Evolutionary conservation across 2,888 invertebrate genomes (phyloP).

Genomic region (Drosophila bunnanda): DNA sequence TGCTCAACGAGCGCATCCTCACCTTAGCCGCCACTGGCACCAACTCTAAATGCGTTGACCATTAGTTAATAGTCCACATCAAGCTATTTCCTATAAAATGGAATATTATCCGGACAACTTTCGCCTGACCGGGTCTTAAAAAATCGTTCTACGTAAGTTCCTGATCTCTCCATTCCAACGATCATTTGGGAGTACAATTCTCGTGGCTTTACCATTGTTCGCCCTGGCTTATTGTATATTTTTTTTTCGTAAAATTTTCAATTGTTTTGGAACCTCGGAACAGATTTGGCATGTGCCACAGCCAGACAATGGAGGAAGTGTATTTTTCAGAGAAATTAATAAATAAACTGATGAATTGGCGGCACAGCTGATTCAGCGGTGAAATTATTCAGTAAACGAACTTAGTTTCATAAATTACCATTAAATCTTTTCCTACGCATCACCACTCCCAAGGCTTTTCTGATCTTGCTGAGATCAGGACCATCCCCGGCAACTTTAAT

Average conservation of each 20-base stretch:
- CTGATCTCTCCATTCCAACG: not conserved
- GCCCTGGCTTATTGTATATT: not conserved
- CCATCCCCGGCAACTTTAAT: slow-evolving; percentile 30
- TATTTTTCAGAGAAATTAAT: slow-evolving; percentile 31
- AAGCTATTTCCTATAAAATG: too few species aligned
- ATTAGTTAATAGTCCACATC: too few species aligned
- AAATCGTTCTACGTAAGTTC: not conserved
- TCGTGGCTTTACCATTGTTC: not conserved
- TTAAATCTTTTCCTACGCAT: not conserved
- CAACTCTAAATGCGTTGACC: too few species aligned
- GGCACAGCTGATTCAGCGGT: slow-evolving; percentile 33
- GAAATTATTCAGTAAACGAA: slow-evolving; percentile 2
- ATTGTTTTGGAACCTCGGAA: slow-evolving; percentile 7
- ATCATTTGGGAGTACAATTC: not conserved
- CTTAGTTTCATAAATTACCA: not conserved
- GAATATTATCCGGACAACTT: not conserved
- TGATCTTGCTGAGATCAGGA: not conserved
- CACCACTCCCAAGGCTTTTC: not conserved
- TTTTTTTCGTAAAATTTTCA: slow-evolving; percentile 10
- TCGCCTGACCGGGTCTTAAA: not conserved
- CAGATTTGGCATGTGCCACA: slow-evolving; percentile 42
- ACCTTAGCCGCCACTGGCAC: slow-evolving; percentile 8
- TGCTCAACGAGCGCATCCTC: slow-evolving; percentile 61
- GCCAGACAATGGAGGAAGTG: slow-evolving; percentile 39
- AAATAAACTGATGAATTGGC: slow-evolving; percentile 23